Evolutionary conservation across 2,113 vertebrate species (phyloP), one percentile per base, ranked within the genome.

Genomic region (Myrmophylax atrothorax): DNA sequence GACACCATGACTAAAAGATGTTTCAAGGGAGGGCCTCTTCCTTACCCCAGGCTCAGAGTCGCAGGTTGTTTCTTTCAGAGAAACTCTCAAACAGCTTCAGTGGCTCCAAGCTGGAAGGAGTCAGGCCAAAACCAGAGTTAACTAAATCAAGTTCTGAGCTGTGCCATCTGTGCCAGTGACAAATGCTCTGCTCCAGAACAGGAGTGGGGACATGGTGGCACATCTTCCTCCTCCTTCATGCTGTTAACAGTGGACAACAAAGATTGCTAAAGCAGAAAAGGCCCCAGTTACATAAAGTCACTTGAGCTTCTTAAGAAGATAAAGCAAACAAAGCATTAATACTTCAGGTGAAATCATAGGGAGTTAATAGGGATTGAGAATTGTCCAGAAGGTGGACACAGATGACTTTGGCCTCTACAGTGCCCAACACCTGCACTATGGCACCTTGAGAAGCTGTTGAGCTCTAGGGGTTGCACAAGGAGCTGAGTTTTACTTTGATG

Each of bases 171-270:
- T 62, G 66, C n/a, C 60, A 55, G 66, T 11, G 52, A 46, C 46
- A 52, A 78, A 26, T 6, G 19, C 53, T 53, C 12, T 33, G 44
- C 49, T 64, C 37, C 44, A 50, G 67, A 76, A 6, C 16, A 81
- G 77, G 64, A 10, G 16, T 4, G 8, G n/a, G 35, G 40, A 28
- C 19, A 1, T 0, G 31, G 15, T 29, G 56, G 50, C 7, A 2
- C 16, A n/a, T 12, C 59, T 9, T 26, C 26, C 26, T 8, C 15
- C 17, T 83, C 56, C 59, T 35, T 77, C 77, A 24, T 0, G 0
- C 37, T 19, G 6, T 29, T 24, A 58, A 38, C n/a, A 52, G 50
- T 3, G 59, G 24, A 50, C 50, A 76, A 3, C 84, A 42, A 47
- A 58, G 23, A 49, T 38, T 47, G 44, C 25, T 35, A 38, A 55